A percentile compares a stretch with the other conserved stretches of the same genome.
Evolutionary conservation across 1,140 invertebrate genomes (phyloP).

Genomic region (Coboldia fuscipes): DNA sequence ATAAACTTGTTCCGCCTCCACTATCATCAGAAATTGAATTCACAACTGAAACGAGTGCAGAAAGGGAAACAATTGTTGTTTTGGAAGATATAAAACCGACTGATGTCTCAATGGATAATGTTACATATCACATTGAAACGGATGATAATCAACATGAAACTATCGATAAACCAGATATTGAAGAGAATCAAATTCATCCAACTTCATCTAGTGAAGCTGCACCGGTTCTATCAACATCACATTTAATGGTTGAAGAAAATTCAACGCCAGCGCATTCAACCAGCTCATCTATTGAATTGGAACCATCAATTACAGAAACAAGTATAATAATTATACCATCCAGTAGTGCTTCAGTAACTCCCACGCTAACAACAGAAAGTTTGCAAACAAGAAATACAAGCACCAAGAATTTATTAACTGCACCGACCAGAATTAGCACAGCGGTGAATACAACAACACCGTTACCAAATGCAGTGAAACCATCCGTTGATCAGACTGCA

Average conservation of each 20-base stretch:
- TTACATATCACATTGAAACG: no score
- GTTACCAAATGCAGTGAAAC: slow-evolving; percentile 5
- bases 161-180: slow-evolving; percentile 14
- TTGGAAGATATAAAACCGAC: slow-evolving; percentile 12
- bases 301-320: slow-evolving; percentile 8
- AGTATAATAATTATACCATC: slow-evolving; percentile 8
- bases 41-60: slow-evolving; percentile 10
- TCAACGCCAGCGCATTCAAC: no score
- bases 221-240: no score
- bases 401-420: slow-evolving; percentile 10
- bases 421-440: slow-evolving; percentile 9
- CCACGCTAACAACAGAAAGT: slow-evolving; percentile 7
- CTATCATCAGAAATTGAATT: background rate
- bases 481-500: background rate
- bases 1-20: slow-evolving; percentile 25
- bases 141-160: no score
- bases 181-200: slow-evolving; percentile 19
- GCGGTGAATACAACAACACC: slow-evolving; percentile 5
- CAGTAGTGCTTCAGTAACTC: slow-evolving; percentile 9
- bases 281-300: background rate
- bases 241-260: no score
- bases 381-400: slow-evolving; percentile 4
- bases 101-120: slow-evolving; percentile 14
- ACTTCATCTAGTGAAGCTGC: no score
- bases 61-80: slow-evolving; percentile 6